Base-by-base conservation (phyloP, 2,797 vertebrate species). In the Sarcoramphus papa region DNA sequence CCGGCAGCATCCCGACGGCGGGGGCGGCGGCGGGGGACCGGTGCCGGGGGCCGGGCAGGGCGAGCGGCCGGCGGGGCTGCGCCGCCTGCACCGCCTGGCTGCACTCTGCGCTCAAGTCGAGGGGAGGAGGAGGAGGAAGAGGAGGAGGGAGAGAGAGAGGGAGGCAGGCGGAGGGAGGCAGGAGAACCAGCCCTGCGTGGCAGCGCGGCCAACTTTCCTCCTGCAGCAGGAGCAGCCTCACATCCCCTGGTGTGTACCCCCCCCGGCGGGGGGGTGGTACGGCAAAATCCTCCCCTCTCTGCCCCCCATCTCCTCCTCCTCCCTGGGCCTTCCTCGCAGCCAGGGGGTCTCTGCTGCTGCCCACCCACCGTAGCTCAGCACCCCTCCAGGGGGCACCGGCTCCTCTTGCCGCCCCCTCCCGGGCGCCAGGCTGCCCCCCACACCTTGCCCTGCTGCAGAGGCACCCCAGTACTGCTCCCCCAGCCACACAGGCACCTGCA, bases 121-220 rank as follows among this genome's bases (percentile, higher is more conserved):
- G 45, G 90, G 82, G 74, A 56, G 81, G 77, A 65, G 90, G 74
- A 79, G 56, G 69, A 54, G 43, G 24, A 40, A 35, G 60, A 48
- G 35, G 37, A 23, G 35, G 70, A 27, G 62, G 45, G 18, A 21
- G 45, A 11, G 70, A 47, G 59, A n/a, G 54, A 62, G 80, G 51
- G 60, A 45, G 51, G 35, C 56, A 51, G 37, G 70, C 54, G n/a
- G 81, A 72, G 59, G 74, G 67, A 90, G 72, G 78, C 72, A 67
- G 65, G 64, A 68, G 88, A 85, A 67, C 6, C 76, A 94, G 79
- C 76, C 72, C 83, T 92, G 88, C 80, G 64, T 68, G 76, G 65
- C 83, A 57, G 76, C 62, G 69, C 69, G 53, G 91, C 80, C 83
- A 95, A 96, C 95, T 97, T 97, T 95, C 57, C 92, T 88, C 85